These are phyloP conservation scores for Enteromius mattozi DNA, from an alignment of 2,797 vertebrate species.

Conservation along the genomic window DNA sequence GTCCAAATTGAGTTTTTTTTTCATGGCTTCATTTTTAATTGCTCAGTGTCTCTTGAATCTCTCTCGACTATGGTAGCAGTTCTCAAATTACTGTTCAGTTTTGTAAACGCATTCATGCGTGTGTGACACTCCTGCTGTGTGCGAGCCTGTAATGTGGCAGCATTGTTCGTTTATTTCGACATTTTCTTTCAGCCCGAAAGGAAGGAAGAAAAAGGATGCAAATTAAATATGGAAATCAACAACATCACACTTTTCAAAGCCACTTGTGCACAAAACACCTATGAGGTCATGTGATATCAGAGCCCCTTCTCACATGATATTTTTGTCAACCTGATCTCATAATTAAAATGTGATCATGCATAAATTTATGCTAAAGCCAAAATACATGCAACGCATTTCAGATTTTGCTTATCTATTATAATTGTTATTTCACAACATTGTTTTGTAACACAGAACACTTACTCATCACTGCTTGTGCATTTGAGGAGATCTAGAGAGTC, in stretches of 20 bases:
- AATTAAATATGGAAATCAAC: constrained; percentile 5
- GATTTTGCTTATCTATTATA: background rate
- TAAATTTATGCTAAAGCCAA: background rate
- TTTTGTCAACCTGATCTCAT: background rate
- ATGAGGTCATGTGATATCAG: constrained; percentile 5
- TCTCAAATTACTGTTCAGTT: constrained; percentile 25
- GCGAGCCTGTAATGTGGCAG: background rate
- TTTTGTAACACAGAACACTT: background rate
- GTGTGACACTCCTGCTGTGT: constrained; percentile 10
- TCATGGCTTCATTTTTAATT: constrained; percentile 10
- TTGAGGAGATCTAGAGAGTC: constrained; percentile 34
- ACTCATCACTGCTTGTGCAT: background rate
- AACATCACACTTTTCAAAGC: background rate
- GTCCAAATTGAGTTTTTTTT: background rate
- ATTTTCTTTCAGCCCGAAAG: background rate
- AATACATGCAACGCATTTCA: background rate
- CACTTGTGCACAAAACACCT: background rate
- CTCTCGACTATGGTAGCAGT: background rate
- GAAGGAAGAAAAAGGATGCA: background rate
- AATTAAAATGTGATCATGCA: constrained; percentile 1
- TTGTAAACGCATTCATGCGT: constrained; percentile 35
- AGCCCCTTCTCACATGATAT: background rate
- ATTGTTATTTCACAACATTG: background rate
- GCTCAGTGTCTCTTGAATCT: constrained; percentile 3
- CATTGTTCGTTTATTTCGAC: background rate